A percentile compares a stretch with the other conserved stretches of the same genome.
These are phyloP conservation scores for Shinisaurus crocodilurus DNA, from an alignment of 2,113 vertebrate species.

Conservation along the genomic window DNA sequence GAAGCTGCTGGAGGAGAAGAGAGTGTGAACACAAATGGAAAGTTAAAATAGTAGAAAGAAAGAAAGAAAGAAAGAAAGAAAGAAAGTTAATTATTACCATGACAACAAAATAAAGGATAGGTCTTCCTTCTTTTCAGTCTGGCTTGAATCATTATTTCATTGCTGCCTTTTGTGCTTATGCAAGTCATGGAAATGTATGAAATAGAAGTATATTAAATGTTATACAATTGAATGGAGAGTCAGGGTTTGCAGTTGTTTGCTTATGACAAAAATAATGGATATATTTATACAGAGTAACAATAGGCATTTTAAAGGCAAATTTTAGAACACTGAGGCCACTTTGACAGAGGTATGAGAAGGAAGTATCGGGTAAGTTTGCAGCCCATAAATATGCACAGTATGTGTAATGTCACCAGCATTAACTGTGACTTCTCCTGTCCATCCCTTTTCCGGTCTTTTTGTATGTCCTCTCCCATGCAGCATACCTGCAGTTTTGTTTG, in stretches of 20 bases:
- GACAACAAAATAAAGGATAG: conserved; percentile 21
- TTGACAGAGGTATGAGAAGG: not conserved
- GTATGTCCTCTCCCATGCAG: too few relatives aligned
- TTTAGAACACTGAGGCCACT: not conserved
- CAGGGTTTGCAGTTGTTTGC: not conserved
- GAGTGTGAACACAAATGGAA: not conserved
- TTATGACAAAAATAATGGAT: not conserved
- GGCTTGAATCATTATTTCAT: not conserved
- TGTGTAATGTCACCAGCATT: too few relatives aligned
- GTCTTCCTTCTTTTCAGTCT: not conserved
- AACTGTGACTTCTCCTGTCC: too few relatives aligned
- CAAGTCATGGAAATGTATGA: not conserved
- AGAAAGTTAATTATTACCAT: not conserved
- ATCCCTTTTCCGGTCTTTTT: too few relatives aligned
- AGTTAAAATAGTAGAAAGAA: not conserved
- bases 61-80: not conserved
- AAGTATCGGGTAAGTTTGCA: too few relatives aligned
- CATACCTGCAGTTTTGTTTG: not conserved
- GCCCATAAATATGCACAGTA: too few relatives aligned
- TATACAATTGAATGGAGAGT: not conserved
- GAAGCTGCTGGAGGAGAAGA: not conserved
- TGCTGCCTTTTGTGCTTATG: not conserved
- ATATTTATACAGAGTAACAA: not conserved
- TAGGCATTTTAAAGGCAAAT: not conserved
- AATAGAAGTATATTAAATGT: too few relatives aligned